Base-by-base conservation (phyloP, 1,140 invertebrate genomes). In the Leptinotarsa defecta region DNA sequence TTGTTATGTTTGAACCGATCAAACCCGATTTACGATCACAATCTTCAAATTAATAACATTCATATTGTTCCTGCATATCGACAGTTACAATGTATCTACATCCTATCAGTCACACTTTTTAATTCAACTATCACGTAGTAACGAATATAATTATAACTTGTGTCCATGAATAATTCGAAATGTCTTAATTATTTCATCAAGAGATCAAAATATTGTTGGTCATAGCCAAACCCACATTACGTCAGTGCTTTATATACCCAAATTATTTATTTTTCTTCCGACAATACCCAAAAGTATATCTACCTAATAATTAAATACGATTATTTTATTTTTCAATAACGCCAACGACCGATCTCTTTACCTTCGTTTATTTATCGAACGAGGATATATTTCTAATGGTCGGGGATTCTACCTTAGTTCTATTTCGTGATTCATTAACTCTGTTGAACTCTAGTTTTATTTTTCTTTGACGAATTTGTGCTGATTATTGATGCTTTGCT, bases 401-500 rank as follows among this genome's bases (percentile, higher is more conserved):
- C n/a, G 6, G 4, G 5, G 52, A 15, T 17, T 57, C 52, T n/a
- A n/a, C 52, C 13, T 57, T 57, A 57, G 15, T 2, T 57, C 52
- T n/a, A 57, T 57, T 57, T 57, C 52, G 52, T 57, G 52, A 57
- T 57, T 57, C 52, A 57, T 57, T 57, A 57, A n/a, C 3, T 57
- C 13, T n/a, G 4, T 15, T 4, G 52, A 57, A 57, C 4, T 57
- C 3, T n/a, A 57, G 15, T 57, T 57, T 57, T 15, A 15, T 15
- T 1, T 57, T 57, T 57, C 13, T 57, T 57, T 57, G 13, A 15
- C 15, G 52, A n/a, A n/a, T n/a, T 57, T 57, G 52, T 57, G 52
- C 52, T 57, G 13, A 57, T 57, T 57, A 57, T n/a, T 17, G 52
- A 17, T 57, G 52, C 15, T 57, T 57, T 57, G 13, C 52, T n/a